Conservation (phyloP, 1,140 invertebrate genomes). For the Halyomorpha halys region DNA sequence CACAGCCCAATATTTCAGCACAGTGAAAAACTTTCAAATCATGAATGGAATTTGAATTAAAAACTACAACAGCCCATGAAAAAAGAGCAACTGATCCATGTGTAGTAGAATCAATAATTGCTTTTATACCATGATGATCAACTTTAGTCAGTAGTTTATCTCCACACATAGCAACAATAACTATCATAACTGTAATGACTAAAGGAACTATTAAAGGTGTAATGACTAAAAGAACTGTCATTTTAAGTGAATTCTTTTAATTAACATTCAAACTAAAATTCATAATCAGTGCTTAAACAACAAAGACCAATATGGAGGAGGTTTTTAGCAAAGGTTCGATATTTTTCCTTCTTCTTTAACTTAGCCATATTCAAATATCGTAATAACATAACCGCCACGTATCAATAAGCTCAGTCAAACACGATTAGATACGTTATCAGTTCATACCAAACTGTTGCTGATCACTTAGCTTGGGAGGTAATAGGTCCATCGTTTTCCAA, state of each 20-base stretch:
- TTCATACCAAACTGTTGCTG: too few relatives aligned
- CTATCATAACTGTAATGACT: not conserved
- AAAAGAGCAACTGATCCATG: slow-evolving; percentile 13
- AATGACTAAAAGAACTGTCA: not conserved
- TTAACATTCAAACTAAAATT: not conserved
- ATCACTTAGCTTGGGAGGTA: too few relatives aligned
- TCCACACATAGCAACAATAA: slow-evolving; percentile 6
- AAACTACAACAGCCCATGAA: slow-evolving; percentile 1
- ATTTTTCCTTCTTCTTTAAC: too few relatives aligned
- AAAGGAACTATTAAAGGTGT: not conserved
- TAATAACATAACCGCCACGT: too few relatives aligned
- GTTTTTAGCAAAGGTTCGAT: too few relatives aligned
- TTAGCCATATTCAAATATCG: too few relatives aligned
- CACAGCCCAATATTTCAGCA: not conserved
- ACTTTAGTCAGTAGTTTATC: slow-evolving; percentile 3
- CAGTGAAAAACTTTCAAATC: not conserved
- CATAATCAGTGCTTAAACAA: not conserved
- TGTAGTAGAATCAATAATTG: slow-evolving; percentile 8
- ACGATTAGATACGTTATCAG: too few relatives aligned
- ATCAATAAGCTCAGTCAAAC: too few relatives aligned
- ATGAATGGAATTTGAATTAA: not conserved
- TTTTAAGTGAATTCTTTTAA: not conserved
- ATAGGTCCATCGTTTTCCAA: too few relatives aligned
- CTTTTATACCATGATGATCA: not conserved
- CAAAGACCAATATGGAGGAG: too few relatives aligned